Evolutionary conservation across 2,797 vertebrate genomes (phyloP).

Genomic region (Apogon hyalosoma): DNA sequence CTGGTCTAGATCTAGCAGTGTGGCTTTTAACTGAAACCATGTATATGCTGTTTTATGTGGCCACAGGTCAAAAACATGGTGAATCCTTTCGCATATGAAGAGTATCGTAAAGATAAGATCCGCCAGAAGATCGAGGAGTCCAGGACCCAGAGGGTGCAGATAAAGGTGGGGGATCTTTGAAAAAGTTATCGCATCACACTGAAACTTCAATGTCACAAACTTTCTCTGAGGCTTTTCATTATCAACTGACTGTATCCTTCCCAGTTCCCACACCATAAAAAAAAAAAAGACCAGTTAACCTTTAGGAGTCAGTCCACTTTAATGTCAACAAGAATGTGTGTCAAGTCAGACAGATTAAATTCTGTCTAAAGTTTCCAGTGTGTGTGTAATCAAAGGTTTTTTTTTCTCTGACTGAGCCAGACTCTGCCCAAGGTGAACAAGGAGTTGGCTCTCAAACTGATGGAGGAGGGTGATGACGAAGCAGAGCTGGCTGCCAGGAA

Average conservation of each 20-base stretch:
- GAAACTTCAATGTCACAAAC: no score
- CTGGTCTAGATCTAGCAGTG: not conserved
- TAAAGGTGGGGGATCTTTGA: constrained; percentile 85
- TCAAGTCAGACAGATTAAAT: not conserved
- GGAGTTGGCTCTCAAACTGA: constrained; percentile 94
- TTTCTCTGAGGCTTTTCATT: no score
- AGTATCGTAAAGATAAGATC: constrained; percentile 96
- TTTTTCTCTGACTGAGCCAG: constrained; percentile 71
- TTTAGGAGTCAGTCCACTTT: not conserved
- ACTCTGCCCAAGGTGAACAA: constrained; percentile 97
- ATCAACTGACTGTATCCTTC: no score
- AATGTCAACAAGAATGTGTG: not conserved
- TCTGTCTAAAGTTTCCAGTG: not conserved
- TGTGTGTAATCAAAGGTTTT: constrained; percentile 19
- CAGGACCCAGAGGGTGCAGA: constrained; percentile 91
- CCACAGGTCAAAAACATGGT: constrained; percentile 94
- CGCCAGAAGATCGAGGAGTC: constrained; percentile 97
- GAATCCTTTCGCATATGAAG: constrained; percentile 97
- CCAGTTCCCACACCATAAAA: no score
- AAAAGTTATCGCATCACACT: no score
- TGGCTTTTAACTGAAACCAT: not conserved
- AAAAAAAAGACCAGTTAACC: no score
- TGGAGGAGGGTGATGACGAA: constrained; percentile 91
- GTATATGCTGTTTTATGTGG: constrained; percentile 1
- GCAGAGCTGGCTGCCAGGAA: constrained; percentile 83